Evolutionary conservation across 2,113 vertebrate genomes (phyloP).

Genomic region (Deroptyus accipitrinus): DNA sequence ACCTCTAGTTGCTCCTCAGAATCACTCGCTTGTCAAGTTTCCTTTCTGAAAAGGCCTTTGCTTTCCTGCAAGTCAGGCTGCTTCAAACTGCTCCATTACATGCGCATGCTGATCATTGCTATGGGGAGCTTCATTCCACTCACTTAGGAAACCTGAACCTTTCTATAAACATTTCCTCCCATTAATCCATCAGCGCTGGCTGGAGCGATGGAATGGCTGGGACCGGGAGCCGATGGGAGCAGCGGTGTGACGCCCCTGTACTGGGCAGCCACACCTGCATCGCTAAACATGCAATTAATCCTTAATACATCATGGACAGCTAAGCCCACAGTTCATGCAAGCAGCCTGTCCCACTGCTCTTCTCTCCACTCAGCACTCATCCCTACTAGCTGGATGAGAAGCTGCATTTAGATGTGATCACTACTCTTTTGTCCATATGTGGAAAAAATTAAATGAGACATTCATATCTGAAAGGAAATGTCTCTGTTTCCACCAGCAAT

Average conservation of each 20-base stretch:
- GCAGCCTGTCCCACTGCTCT: neutral
- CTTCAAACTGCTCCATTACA: neutral
- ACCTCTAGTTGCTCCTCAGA: neutral
- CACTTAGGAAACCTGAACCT: conserved; percentile 31
- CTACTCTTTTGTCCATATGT: neutral
- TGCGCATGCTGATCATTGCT: neutral
- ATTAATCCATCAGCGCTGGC: neutral
- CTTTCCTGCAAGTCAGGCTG: neutral
- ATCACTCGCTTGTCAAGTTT: neutral
- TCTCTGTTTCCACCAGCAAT: neutral
- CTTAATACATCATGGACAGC: neutral
- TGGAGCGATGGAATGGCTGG: neutral
- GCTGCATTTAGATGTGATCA: accelerated
- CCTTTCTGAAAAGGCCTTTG: neutral
- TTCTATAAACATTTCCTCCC: conserved; percentile 40
- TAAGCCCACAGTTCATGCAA: neutral
- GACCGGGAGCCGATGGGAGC: neutral
- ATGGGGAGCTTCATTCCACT: conserved; percentile 11
- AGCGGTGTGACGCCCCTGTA: neutral
- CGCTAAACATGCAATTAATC: neutral
- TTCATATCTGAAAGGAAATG: neutral
- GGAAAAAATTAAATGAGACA: neutral
- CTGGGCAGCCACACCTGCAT: neutral
- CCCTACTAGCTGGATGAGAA: neutral
- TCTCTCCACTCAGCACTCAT: neutral